These are phyloP conservation scores for Caenorhabditis sp. DNA, from an alignment of 2,888 invertebrate genomes.

Conservation along the genomic window DNA sequence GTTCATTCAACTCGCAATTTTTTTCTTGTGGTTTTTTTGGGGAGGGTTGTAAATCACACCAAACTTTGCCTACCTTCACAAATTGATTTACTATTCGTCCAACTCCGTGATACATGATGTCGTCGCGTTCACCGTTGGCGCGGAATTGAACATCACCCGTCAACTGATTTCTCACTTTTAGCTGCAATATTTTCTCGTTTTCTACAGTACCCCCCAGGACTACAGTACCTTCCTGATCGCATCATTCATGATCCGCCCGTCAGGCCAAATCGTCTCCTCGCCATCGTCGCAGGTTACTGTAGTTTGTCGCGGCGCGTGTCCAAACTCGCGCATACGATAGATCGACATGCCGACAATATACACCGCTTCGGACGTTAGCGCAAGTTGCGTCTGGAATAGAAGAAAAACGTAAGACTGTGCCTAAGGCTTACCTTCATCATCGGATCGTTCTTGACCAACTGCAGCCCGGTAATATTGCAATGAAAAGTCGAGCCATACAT, in stretches of 20 bases:
- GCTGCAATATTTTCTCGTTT: slow-evolving; percentile 15
- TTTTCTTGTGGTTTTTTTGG: too few relatives aligned
- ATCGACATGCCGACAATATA: slow-evolving; percentile 59
- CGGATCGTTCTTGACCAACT: slow-evolving; percentile 63
- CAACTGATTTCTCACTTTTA: slow-evolving; percentile 49
- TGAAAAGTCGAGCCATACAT: slow-evolving; percentile 58
- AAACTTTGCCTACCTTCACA: slow-evolving; percentile 40
- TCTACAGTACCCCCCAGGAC: too few relatives aligned
- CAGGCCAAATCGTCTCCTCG: slow-evolving; percentile 59
- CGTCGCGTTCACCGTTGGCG: slow-evolving; percentile 43
- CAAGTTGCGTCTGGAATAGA: slow-evolving; percentile 52
- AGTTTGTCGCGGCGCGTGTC: slow-evolving; percentile 49
- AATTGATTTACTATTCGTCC: slow-evolving; percentile 52
- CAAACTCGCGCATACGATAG: slow-evolving; percentile 47
- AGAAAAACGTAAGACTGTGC: too few relatives aligned
- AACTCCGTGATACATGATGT: slow-evolving; percentile 51
- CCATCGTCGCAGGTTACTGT: slow-evolving; percentile 60
- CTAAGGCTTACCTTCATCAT: slow-evolving; percentile 53
- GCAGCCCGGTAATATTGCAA: slow-evolving; percentile 69
- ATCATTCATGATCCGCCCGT: slow-evolving; percentile 59
- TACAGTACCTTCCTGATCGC: slow-evolving; percentile 55
- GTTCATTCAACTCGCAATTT: too few relatives aligned
- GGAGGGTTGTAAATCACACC: background rate
- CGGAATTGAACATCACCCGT: slow-evolving; percentile 54
- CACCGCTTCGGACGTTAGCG: slow-evolving; percentile 64